Conservation (phyloP, 2,888 invertebrate species). For the Parnassius orleans region DNA sequence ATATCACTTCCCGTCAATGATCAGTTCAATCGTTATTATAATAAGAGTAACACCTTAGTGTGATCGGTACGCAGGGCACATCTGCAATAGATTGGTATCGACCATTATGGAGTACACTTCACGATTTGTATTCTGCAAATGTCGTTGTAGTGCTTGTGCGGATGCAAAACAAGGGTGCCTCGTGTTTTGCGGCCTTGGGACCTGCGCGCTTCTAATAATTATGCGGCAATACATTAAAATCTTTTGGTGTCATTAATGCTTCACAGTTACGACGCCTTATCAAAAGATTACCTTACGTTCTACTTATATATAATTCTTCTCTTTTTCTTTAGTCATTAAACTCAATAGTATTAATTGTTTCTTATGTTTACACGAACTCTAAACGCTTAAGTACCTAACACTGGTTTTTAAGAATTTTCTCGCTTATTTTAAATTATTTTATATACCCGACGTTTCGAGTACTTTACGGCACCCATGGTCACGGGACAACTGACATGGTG, state of each 20-base stretch:
- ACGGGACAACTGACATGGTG: too few species aligned
- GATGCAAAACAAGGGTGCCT: conserved; percentile 3
- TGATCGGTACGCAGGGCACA: background rate
- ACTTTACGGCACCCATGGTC: too few species aligned
- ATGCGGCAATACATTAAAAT: background rate
- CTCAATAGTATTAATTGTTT: too few species aligned
- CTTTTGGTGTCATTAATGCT: background rate
- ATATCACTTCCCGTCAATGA: background rate
- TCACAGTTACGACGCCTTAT: too few species aligned
- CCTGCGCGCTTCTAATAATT: background rate
- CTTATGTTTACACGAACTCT: too few species aligned
- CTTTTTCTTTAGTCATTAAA: too few species aligned
- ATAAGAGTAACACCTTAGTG: background rate
- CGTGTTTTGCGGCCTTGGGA: conserved; percentile 11
- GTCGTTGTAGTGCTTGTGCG: conserved; percentile 14
- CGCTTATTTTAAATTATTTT: too few species aligned
- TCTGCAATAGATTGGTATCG: background rate
- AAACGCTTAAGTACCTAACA: too few species aligned
- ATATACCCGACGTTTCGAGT: too few species aligned
- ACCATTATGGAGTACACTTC: conserved; percentile 1
- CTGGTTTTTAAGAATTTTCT: too few species aligned
- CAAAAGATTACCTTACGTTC: too few species aligned
- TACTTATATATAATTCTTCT: too few species aligned
- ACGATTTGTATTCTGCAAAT: conserved; percentile 31
- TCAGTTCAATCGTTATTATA: background rate